These are phyloP conservation scores for Drosophila triauraria DNA, from an alignment of 1,140 invertebrate genomes.

Conservation along the genomic window DNA sequence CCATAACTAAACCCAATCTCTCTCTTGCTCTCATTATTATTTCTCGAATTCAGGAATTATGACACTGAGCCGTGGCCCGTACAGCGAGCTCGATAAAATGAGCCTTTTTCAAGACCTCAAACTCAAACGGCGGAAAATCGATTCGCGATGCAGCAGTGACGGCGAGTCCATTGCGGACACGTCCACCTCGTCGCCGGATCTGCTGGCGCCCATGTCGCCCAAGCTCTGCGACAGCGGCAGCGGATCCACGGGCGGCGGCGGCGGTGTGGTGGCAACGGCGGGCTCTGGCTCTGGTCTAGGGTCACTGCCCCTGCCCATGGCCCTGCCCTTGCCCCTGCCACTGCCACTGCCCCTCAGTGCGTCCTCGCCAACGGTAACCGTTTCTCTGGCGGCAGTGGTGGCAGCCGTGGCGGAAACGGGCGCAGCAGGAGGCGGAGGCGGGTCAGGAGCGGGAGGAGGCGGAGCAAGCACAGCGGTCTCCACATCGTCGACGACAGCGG, in stretches of 20 bases:
- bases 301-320: conserved; percentile 63
- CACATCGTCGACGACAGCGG: conserved; percentile 43
- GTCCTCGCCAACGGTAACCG: conserved; percentile 33
- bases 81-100: conserved; percentile 97
- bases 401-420: conserved; percentile 47
- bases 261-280: conserved; percentile 76
- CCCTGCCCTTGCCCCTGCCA: conserved; percentile 40
- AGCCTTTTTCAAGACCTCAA: conserved; percentile 99
- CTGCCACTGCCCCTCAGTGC: conserved; percentile 38
- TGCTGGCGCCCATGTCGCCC: conserved; percentile 91
- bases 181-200: conserved; percentile 94
- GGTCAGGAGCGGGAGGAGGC: conserved; percentile 1
- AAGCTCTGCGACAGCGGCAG: conserved; percentile 87
- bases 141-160: conserved; percentile 97
- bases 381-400: conserved; percentile 53
- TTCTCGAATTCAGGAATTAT: conserved; percentile 92
- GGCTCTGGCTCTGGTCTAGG: neutral
- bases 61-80: conserved; percentile 97
- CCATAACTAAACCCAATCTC: neutral
- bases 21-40: neutral
- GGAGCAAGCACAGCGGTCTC: conserved; percentile 31
- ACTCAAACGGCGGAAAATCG: conserved; percentile 98
- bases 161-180: conserved; percentile 96
- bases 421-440: neutral
- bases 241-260: conserved; percentile 65